Conservation (phyloP, 2,888 invertebrate genomes). For the Elgonia sp. region DNA sequence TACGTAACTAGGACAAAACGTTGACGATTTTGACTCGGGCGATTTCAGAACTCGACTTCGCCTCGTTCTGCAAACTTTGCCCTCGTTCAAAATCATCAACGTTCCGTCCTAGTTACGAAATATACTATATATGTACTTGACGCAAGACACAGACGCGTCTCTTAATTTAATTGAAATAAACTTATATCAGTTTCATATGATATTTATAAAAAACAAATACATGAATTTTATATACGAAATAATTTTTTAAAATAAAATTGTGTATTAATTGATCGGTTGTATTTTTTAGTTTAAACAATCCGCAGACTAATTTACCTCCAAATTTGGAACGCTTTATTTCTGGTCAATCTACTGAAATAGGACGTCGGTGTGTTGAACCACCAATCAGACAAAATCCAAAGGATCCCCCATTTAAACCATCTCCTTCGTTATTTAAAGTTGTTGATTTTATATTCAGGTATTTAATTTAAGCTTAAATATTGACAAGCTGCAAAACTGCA, state of each 20-base stretch:
- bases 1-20: no score
- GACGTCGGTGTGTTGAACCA: constrained; percentile 91
- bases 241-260: constrained; percentile 1
- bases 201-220: neutral
- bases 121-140: no score
- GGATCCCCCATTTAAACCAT: constrained; percentile 89
- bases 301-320: constrained; percentile 90
- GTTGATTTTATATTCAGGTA: constrained; percentile 88
- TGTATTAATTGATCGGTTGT: neutral
- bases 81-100: no score
- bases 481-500: no score
- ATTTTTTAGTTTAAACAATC: constrained; percentile 87
- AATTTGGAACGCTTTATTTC: constrained; percentile 89
- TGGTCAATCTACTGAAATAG: constrained; percentile 91
- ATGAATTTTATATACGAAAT: neutral
- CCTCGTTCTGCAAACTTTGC: no score
- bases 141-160: no score
- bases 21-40: no score
- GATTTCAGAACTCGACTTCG: no score
- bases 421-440: constrained; percentile 89
- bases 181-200: no score
- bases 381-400: constrained; percentile 88
- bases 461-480: no score
- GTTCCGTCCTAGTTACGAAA: no score
- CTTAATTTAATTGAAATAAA: no score